Evolutionary conservation across 2,888 invertebrate species (phyloP), one percentile per base, ranked within the genome.

Genomic region (Leptopilina myrica): DNA sequence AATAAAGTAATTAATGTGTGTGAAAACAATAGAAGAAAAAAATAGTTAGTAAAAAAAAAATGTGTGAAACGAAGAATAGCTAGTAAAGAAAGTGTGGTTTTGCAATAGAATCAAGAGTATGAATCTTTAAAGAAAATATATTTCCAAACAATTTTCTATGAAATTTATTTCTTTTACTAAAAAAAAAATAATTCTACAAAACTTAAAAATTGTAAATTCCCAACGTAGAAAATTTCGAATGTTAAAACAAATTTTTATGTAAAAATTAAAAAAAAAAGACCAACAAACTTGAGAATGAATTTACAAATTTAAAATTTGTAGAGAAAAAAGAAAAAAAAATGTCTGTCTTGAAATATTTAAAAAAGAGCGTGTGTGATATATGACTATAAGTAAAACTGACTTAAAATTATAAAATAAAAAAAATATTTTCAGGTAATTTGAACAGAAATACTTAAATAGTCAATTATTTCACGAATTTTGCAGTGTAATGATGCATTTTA

Each of bases 401-500:
- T 12, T 15, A 49, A 49, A 12, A 49, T 33, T 33, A 33, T 33
- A 4, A 33, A 33, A 5, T 33, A 33, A 33, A 33, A 5, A 53
- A n/a, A 53, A 20, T 14, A 33, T 26, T 56, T 56, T 56, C 8
- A 73, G 56, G 15, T 67, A 43, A 53, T 14, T 33, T 73, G 15
- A n/a, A 73, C n/a, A 73, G 26, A 53, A 73, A 73, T 53, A 73
- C 73, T 53, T 26, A 73, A 73, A 56, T 73, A 73, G 49, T 49
- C 33, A 56, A 73, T 73, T 49, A 26, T 73, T 20, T 73, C 56
- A 73, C 73, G 73, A 73, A 49, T 49, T 73, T 73, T 73, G 73
- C 73, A 73, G 73, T 73, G 56, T 53, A 73, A 73, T 40, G 73
- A 73, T 73, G 73, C 73, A 73, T 73, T 73, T 73, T 73, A 73